Evolutionary conservation across 2,113 vertebrate genomes (phyloP), one percentile per base, ranked within the genome.

Genomic region (Sterrhoptilus dennistouni): DNA sequence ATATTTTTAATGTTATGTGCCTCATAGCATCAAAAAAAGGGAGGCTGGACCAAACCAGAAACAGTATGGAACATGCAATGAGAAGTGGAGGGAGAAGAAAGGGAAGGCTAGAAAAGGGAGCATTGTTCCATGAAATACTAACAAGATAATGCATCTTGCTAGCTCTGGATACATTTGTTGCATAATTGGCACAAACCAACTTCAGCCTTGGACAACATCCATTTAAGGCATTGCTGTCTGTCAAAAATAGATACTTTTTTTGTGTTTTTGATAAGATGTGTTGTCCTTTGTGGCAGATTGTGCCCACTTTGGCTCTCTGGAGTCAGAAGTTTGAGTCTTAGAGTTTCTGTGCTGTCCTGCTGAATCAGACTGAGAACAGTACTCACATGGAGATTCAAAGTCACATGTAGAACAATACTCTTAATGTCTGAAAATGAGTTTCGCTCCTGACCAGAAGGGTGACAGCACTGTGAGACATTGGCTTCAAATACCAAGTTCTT

Each of bases 361-460:
- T 95, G 85, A 95, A 74, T 97, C 92, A 96, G 66, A 44, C 10
- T 53, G 63, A 85, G 14, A 71, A 50, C 38, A 72, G 36, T 36
- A n/a, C 56, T 96, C 76, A 90, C 22, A 12, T 31, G 87, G 60
- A 71, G 25, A 45, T 82, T 86, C 66, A 60, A 36, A 88, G 72
- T 92, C 95, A 91, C 75, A 53, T 20, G 74, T 84, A 79, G 63
- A 90, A 91, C 92, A 95, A 93, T 93, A 25, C 60, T 60, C 53
- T 50, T 83, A 72, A 90, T 93, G 92, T 95, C 84, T 89, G 59
- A 79, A 80, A 92, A 72, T 84, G 2, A 70, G 23, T 66, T 72
- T 89, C 8, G 4, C 44, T 89, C 28, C 76, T 92, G 47, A 92
- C 77, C 36, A 70, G 78, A 80, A 54, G 85, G 35, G 57, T 94